Evolutionary conservation across 2,797 vertebrate species (phyloP).

Genomic region (Halcyon chelicuti): DNA sequence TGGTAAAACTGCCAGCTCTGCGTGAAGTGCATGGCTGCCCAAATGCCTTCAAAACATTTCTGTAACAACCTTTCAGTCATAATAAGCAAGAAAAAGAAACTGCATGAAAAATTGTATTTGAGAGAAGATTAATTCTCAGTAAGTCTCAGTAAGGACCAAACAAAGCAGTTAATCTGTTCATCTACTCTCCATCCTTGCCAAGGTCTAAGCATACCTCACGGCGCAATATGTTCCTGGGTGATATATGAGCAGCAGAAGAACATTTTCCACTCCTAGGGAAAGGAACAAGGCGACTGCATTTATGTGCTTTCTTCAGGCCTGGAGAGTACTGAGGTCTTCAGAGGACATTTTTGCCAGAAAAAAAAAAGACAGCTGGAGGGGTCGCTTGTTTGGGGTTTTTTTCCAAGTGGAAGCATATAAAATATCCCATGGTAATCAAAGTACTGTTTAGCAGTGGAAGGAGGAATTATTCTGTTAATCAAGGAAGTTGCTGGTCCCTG

Average conservation of each 20-base stretch:
- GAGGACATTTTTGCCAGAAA: not conserved
- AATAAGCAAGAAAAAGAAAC: not conserved
- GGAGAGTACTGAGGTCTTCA: not conserved
- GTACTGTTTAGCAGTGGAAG: not conserved
- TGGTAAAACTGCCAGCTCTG: not conserved
- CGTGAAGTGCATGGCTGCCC: not conserved
- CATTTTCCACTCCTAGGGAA: conserved; percentile 46
- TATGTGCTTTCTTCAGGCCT: not conserved
- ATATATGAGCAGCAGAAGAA: not conserved
- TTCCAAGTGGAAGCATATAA: not conserved
- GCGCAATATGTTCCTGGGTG: not conserved
- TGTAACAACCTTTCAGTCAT: not conserved
- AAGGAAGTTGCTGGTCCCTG: not conserved
- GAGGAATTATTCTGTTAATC: not conserved
- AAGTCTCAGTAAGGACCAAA: not conserved
- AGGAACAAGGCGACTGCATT: not conserved
- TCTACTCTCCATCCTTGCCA: conserved; percentile 4
- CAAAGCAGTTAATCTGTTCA: not conserved
- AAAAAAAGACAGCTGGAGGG: not conserved
- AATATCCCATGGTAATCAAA: not conserved
- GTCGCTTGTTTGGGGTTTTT: not conserved
- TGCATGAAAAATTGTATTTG: not conserved
- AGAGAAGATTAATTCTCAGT: not conserved
- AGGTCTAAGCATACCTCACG: not conserved
- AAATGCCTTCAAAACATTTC: not conserved